Percentiles rank a stretch among this genome's conserved stretches.
Evolutionary conservation across 2,113 vertebrate genomes (phyloP).

Genomic region (Lipotes vexillifer): DNA sequence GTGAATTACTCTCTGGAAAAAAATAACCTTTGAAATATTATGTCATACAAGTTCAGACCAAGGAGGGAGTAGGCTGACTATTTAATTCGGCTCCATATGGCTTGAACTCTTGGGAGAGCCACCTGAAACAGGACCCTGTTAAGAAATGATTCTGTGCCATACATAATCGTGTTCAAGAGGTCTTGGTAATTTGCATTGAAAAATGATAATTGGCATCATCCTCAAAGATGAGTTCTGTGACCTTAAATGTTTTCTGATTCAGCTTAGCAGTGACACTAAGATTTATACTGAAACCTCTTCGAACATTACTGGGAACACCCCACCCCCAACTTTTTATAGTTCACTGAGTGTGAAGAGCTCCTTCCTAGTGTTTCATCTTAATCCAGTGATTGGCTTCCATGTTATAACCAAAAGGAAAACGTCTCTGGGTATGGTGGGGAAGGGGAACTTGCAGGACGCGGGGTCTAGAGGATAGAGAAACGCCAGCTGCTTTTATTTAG

Average conservation of each 20-base stretch:
- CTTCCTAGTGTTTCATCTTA: neutral
- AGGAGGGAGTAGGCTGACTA: neutral
- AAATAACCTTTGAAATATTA: neutral
- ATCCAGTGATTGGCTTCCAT: neutral
- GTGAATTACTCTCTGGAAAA: neutral
- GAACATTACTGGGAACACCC: neutral
- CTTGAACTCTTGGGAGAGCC: conserved; percentile 23
- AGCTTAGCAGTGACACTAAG: neutral
- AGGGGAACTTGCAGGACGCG: neutral
- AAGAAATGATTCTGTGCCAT: conserved; percentile 13
- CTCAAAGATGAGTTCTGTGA: neutral
- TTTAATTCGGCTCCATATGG: neutral
- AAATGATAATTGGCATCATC: conserved; percentile 20
- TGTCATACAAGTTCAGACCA: neutral
- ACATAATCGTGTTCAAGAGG: neutral
- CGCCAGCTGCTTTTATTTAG: neutral
- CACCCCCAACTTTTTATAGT: neutral
- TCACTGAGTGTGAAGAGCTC: neutral
- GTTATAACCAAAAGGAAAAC: neutral
- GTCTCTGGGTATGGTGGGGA: neutral
- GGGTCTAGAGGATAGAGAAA: neutral
- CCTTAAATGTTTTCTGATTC: neutral
- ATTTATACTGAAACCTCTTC: neutral
- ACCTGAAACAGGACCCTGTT: neutral
- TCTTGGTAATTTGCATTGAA: conserved; percentile 36